A percentile compares a stretch with the other conserved stretches of the same genome.
Conservation (phyloP, 2,888 invertebrate species). For the Helobdella robusta region DNA sequence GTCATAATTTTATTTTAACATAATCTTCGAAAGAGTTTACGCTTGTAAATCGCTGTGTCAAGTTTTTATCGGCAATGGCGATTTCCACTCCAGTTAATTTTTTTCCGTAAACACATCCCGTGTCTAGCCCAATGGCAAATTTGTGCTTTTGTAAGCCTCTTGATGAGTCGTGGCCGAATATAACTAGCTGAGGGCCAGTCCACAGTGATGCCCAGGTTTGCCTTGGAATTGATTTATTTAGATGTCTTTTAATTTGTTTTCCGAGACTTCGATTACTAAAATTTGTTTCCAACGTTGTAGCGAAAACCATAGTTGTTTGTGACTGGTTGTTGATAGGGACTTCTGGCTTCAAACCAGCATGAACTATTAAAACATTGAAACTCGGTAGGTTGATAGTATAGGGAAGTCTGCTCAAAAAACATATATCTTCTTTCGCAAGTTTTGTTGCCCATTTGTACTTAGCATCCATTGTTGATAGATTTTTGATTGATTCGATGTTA, state of each 20-base stretch:
- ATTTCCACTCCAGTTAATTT: background rate
- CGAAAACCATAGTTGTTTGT: too few species aligned
- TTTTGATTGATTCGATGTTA: too few species aligned
- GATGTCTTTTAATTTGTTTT: too few species aligned
- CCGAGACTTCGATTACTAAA: too few species aligned
- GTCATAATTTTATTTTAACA: too few species aligned
- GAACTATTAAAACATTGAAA: background rate
- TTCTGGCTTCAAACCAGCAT: background rate
- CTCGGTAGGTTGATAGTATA: background rate
- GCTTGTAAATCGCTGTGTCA: too few species aligned
- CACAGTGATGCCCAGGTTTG: background rate
- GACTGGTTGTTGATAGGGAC: too few species aligned
- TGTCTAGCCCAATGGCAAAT: background rate
- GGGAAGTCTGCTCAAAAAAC: background rate
- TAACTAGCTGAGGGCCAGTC: background rate
- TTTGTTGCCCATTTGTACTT: background rate
- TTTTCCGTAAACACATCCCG: background rate
- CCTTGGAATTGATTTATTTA: too few species aligned
- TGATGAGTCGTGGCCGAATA: background rate
- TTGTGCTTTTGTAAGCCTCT: background rate
- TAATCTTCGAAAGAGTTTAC: too few species aligned
- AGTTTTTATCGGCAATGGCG: too few species aligned
- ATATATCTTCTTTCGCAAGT: background rate
- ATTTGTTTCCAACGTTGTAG: too few species aligned
- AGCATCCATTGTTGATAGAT: background rate